Conservation (phyloP, 2,888 invertebrate genomes). For the Litoditis marina region DNA sequence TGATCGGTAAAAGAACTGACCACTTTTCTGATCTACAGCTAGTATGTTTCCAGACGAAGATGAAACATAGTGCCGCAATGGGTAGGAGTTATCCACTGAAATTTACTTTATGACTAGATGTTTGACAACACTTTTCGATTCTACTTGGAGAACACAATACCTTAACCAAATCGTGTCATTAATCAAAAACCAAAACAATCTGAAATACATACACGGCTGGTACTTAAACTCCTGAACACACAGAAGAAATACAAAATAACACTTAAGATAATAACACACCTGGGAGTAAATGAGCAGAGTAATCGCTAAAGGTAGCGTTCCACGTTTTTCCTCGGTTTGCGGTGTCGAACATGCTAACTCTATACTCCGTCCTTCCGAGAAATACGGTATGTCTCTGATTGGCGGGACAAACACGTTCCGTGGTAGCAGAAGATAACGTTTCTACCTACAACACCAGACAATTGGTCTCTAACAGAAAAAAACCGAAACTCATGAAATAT, state of each 20-base stretch:
- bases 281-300: conserved; percentile 73
- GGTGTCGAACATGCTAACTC: conserved; percentile 87
- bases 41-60: conserved; percentile 51
- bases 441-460: conserved; percentile 43
- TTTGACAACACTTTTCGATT: background rate
- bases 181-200: too few species aligned
- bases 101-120: background rate
- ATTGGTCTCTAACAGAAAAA: background rate
- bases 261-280: conserved; percentile 62
- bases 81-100: conserved; percentile 53
- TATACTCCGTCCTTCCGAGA: conserved; percentile 72
- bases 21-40: conserved; percentile 49
- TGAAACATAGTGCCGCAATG: conserved; percentile 63
- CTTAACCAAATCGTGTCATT: background rate
- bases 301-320: conserved; percentile 96
- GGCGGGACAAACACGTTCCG: conserved; percentile 63
- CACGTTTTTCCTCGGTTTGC: conserved; percentile 73
- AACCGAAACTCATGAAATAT: background rate
- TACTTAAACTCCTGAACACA: too few species aligned
- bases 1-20: conserved; percentile 26
- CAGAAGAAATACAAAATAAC: background rate
- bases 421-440: conserved; percentile 47
- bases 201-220: too few species aligned
- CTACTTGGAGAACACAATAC: background rate
- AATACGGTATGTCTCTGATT: conserved; percentile 42